Evolutionary conservation across 2,888 invertebrate genomes (phyloP), one percentile per base, ranked within the genome.

Genomic region (Spisula subtruncata): DNA sequence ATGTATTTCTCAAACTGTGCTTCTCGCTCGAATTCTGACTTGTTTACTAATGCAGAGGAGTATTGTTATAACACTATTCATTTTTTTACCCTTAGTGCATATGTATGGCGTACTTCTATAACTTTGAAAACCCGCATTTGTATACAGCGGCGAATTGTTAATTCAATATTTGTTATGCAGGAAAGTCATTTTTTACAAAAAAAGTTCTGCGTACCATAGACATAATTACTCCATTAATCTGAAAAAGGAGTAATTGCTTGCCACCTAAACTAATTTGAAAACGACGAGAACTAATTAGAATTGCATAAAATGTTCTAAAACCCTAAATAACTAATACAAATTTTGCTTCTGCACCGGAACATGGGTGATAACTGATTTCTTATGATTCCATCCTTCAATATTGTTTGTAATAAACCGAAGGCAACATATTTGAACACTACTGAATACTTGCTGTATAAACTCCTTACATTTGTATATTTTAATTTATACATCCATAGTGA

Each of bases 221-320:
- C 60, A n/a, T 66, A 20, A 66, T 66, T 66, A 25, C 20, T 8
- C 6, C n/a, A 25, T 66, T 66, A 66, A 4, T 25, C 60, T 66
- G 60, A n/a, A 6, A 25, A 66, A 0, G 25, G 10, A 66, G 60
- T 66, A 66, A 66, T 25, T 66, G n/a, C 60, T 25, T 66, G 25
- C 20, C 60, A 25, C 60, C 60, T 66, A n/a, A 66, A 25, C 6
- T 66, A 66, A 66, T 66, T 25, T 66, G 60, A 25, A 66, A 66
- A 66, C 20, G 60, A 66, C 60, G 12, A 66, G n/a, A 66, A 66
- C 60, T 25, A 66, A 66, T 66, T 66, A 66, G 10, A 66, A n/a
- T 4, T 8, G 60, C n/a, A 25, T 66, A 66, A 60, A 66, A 66
- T 25, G 4, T 20, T 25, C 25, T 10, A 66, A 25, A 66, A 66